Evolutionary conservation across 2,113 vertebrate species (phyloP).

Genomic region (Pelobates fuscus): DNA sequence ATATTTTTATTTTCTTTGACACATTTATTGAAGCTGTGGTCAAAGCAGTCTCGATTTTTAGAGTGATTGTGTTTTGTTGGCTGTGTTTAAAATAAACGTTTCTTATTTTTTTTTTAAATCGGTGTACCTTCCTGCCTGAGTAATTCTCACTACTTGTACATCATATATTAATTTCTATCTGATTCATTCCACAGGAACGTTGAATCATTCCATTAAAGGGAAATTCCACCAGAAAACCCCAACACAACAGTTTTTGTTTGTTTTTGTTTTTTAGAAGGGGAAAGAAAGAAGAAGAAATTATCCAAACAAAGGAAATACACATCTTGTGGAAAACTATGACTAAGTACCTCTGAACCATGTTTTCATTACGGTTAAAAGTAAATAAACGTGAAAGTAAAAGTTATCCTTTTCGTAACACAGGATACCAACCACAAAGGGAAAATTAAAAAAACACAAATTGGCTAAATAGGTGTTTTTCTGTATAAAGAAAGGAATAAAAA

Average conservation of each 20-base stretch:
- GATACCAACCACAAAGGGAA: too few species aligned
- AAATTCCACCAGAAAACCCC: conserved; percentile 61
- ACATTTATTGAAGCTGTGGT: too few species aligned
- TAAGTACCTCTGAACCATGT: not conserved
- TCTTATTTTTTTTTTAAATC: conserved; percentile 61
- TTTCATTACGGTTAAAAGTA: not conserved
- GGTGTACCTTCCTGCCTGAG: conserved; percentile 55
- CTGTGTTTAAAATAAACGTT: too few species aligned
- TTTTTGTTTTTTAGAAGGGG: too few species aligned
- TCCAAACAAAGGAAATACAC: not conserved
- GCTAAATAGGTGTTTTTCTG: too few species aligned
- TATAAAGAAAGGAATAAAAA: too few species aligned
- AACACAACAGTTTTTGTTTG: too few species aligned
- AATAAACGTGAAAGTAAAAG: not conserved
- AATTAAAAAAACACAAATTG: too few species aligned
- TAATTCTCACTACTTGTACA: conserved; percentile 56
- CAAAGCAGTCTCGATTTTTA: too few species aligned
- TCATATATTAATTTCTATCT: conserved; percentile 56
- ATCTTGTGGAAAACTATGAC: conserved; percentile 1
- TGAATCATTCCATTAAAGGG: conserved; percentile 58
- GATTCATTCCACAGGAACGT: conserved; percentile 57
- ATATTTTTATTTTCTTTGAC: too few species aligned
- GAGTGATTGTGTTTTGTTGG: too few species aligned
- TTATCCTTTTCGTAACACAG: too few species aligned
- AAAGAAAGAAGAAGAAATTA: not conserved